A percentile compares a stretch with the other conserved stretches of the same genome.
These are phyloP conservation scores for Pristionchus mayeri DNA, from an alignment of 2,888 invertebrate species.

Conservation along the genomic window DNA sequence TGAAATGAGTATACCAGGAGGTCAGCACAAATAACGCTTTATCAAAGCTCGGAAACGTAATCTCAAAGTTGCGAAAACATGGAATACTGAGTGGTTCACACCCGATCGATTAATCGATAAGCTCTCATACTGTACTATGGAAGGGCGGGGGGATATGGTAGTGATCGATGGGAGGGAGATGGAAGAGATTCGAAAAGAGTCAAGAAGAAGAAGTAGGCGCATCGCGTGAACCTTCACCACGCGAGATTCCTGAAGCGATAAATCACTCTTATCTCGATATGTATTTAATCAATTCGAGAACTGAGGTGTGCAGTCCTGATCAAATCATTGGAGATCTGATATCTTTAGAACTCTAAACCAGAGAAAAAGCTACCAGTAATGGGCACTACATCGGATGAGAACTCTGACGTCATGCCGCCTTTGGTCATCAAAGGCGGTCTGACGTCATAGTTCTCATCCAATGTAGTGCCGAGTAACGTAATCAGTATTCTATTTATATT, in stretches of 20 bases:
- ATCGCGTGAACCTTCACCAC: neutral
- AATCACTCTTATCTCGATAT: neutral
- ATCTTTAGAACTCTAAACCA: too few relatives aligned
- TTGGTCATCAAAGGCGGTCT: too few relatives aligned
- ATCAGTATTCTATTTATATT: neutral
- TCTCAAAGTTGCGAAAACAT: neutral
- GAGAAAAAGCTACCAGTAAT: too few relatives aligned
- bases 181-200: neutral
- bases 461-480: neutral
- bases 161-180: neutral
- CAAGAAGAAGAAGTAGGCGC: neutral
- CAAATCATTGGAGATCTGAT: too few relatives aligned
- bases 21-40: neutral
- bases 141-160: constrained; percentile 1
- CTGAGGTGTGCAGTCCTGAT: too few relatives aligned
- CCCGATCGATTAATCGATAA: constrained; percentile 6
- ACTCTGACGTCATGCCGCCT: too few relatives aligned
- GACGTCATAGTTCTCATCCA: neutral
- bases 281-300: too few relatives aligned
- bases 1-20: too few relatives aligned
- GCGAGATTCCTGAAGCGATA: constrained; percentile 20
- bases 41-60: neutral
- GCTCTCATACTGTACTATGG: constrained; percentile 21
- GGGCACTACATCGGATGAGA: too few relatives aligned
- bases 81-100: constrained; percentile 8